Base-by-base conservation (phyloP, 2,888 invertebrate genomes). In the Trissoscelio sp. region DNA sequence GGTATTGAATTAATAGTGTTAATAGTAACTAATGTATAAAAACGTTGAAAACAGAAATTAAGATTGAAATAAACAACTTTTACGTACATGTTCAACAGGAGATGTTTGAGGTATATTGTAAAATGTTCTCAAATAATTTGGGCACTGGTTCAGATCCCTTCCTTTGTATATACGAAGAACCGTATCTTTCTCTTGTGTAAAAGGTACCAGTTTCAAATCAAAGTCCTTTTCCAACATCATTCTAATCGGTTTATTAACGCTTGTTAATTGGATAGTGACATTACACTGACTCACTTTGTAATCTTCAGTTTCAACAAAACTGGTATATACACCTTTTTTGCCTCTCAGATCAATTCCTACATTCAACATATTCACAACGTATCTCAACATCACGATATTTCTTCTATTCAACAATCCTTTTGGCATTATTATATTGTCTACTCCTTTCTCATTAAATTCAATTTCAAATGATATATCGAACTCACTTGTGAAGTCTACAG, bases 121-220 rank as follows among this genome's bases (percentile, higher is more conserved):
- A n/a, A n/a, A n/a, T n/a, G n/a, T n/a, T n/a, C n/a, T n/a, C n/a
- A n/a, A n/a, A n/a, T n/a, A 60, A 16, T 60, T 28, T 11, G 20
- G 20, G 31, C 62, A 62, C 28, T 22, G n/a, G 5, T 58, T n/a
- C 12, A 31, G n/a, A n/a, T n/a, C n/a, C n/a, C n/a, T n/a, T n/a
- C n/a, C n/a, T n/a, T n/a, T n/a, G n/a, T n/a, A n/a, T 12, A 67
- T 12, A 16, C 37, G 9, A 16, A 58, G 11, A 37, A 69, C 12
- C 2, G 48, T 48, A 12, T 70, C 58, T n/a, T 48, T 31, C 18
- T 58, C 28, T 39, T 28, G 48, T 11, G 12, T 7, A 48, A 58
- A 70, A 7, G 70, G 70, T 16, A 58, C 44, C 16, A 70, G 9
- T 14, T 37, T 58, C 14, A 70, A 28, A 58, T 37, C 18, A 37